Conservation (phyloP, 2,888 invertebrate genomes). For the Formica aserva region DNA sequence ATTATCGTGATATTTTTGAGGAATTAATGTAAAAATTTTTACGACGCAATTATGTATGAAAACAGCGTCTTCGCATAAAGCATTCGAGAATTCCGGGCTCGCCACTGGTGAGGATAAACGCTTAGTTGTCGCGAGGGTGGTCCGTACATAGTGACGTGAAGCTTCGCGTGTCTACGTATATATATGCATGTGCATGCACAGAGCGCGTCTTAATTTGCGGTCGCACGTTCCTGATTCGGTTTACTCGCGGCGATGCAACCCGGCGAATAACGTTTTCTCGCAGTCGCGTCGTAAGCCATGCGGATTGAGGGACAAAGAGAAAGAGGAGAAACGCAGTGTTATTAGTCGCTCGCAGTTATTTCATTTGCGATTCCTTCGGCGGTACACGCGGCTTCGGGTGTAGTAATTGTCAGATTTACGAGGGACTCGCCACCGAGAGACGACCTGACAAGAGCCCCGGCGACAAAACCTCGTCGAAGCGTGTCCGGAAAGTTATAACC, state of each 20-base stretch:
- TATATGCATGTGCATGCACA: slow-evolving; percentile 23
- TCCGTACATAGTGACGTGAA: slow-evolving; percentile 14
- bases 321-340: slow-evolving; percentile 57
- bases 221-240: slow-evolving; percentile 75
- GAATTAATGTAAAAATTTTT: neutral
- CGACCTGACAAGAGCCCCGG: slow-evolving; percentile 30
- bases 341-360: slow-evolving; percentile 73
- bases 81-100: neutral
- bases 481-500: slow-evolving; percentile 65
- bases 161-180: slow-evolving; percentile 1
- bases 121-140: slow-evolving; percentile 50
- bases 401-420: slow-evolving; percentile 73
- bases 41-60: neutral
- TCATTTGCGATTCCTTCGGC: slow-evolving; percentile 67
- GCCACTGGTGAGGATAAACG: slow-evolving; percentile 19
- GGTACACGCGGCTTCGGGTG: slow-evolving; percentile 54
- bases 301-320: slow-evolving; percentile 4
- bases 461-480: slow-evolving; percentile 69
- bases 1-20: neutral
- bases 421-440: slow-evolving; percentile 40
- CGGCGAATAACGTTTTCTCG: slow-evolving; percentile 61
- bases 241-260: slow-evolving; percentile 62
- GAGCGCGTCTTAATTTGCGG: slow-evolving; percentile 76
- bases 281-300: slow-evolving; percentile 40
- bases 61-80: neutral